Conservation (phyloP, 92 coral and sea anemone genomes). For the Phymanthus crucifer region DNA sequence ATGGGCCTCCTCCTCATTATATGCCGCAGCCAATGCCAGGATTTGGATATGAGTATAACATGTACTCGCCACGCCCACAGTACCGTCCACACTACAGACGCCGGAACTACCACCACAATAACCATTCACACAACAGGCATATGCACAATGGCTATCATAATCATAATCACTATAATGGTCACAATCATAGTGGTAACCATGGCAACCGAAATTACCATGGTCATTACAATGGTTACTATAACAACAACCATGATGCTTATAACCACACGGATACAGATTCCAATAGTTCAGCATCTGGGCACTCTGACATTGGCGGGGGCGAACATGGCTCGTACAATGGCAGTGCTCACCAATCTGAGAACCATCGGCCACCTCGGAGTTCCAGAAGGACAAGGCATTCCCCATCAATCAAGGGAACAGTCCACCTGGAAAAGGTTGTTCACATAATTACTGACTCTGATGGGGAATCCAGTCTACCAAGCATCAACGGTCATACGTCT, state of each 20-base stretch:
- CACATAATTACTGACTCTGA: constrained; percentile 45
- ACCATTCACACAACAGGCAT: constrained; percentile 49
- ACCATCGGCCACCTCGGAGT: constrained; percentile 16
- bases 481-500: constrained; percentile 41
- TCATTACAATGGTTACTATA: constrained; percentile 48
- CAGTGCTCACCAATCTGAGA: constrained; percentile 36
- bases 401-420: constrained; percentile 18
- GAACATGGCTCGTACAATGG: constrained; percentile 54
- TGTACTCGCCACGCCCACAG: constrained; percentile 58
- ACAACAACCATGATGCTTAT: constrained; percentile 51
- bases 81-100: constrained; percentile 66
- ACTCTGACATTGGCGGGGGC: constrained; percentile 57
- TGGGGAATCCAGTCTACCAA: constrained; percentile 40
- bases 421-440: constrained; percentile 32
- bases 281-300: constrained; percentile 63
- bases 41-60: constrained; percentile 47
- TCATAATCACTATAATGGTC: constrained; percentile 37
- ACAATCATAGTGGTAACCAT: constrained; percentile 12
- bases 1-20: constrained; percentile 53
- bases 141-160: constrained; percentile 54
- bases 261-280: constrained; percentile 59
- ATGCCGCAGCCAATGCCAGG: constrained; percentile 57
- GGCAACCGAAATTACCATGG: constrained; percentile 27
- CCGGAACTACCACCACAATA: constrained; percentile 50
- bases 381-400: constrained; percentile 20